A percentile compares a stretch with the other conserved stretches of the same genome.
Evolutionary conservation across 1,140 invertebrate genomes (phyloP).

Genomic region (Ganaspis sp.): DNA sequence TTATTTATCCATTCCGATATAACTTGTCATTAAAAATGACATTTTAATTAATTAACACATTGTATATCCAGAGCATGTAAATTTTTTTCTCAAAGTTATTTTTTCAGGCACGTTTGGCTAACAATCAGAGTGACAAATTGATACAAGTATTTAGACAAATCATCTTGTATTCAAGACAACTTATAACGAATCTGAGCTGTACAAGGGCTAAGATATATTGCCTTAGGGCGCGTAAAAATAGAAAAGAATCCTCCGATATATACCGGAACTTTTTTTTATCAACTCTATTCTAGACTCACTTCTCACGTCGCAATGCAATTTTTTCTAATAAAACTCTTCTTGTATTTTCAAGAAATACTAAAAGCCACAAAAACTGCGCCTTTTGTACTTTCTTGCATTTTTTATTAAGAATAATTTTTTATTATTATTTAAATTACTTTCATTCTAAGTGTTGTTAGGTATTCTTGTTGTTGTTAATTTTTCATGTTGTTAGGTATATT

Average conservation of each 20-base stretch:
- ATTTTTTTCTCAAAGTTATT: not conserved
- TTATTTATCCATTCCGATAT: not conserved
- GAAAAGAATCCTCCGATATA: not conserved
- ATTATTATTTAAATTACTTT: no score
- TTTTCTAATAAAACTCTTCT: not conserved
- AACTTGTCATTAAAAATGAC: not conserved
- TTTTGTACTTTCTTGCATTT: not conserved
- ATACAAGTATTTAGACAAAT: constrained; percentile 19
- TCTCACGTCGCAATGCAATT: not conserved
- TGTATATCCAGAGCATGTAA: not conserved
- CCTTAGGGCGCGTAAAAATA: constrained; percentile 3
- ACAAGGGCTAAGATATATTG: constrained; percentile 15
- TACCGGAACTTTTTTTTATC: not conserved
- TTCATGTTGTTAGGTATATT: no score
- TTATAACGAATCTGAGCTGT: not conserved
- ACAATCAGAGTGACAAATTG: not conserved
- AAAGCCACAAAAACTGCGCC: not conserved
- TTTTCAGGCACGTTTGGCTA: not conserved
- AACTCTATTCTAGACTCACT: not conserved
- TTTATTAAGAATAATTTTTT: not conserved
- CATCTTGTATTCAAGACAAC: not conserved
- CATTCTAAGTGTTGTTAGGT: no score
- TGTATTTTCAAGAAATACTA: not conserved
- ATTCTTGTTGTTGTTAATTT: no score
- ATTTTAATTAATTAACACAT: not conserved